Base-by-base conservation (phyloP, 2,888 invertebrate species). In the Strigamia maritima region DNA sequence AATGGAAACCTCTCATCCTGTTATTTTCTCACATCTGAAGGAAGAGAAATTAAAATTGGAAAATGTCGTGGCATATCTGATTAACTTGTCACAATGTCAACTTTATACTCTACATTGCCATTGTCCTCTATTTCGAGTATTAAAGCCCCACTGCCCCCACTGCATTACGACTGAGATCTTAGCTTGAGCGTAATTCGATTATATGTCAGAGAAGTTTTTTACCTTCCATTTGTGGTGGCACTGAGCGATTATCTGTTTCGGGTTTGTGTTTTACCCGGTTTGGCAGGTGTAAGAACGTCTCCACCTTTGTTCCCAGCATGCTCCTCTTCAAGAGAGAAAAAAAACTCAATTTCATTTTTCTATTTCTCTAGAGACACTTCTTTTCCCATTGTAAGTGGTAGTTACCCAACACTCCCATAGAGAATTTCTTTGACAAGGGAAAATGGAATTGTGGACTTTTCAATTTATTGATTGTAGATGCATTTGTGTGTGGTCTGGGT, bases 361-460 rank as follows among this genome's bases (percentile, higher is more conserved):
- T 65, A 65, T 65, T 65, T 65, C 65, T 65, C 65, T 26, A 16
- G 65, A 65, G 65, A 65, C 16, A 16, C 24, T 65, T 49, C 26
- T 65, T 65, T 26, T 26, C 26, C 65, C 65, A 26, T 24, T 65
- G 65, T 65, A 65, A 65, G 65, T 65, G 65, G 65, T 65, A 65
- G 65, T 65, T 65, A 65, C 65, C 65, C 65, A 65, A 65, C 26
- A 24, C 65, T 65, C 65, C 65, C 65, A 65, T 12, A 65, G 65
- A 65, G 65, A 14, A 65, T 65, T 65, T 65, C 65, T 65, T 65
- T 65, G 65, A 65, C 65, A 24, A 10, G 24, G 65, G 65, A 24
- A 65, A 65, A 65, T 65, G 65, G 65, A 65, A 65, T 65, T 28
- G 65, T 65, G 65, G 65, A 65, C 65, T 65, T 65, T 65, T 65